Base-by-base conservation (phyloP, 2,113 vertebrate genomes). In the Marmota flaviventris region DNA sequence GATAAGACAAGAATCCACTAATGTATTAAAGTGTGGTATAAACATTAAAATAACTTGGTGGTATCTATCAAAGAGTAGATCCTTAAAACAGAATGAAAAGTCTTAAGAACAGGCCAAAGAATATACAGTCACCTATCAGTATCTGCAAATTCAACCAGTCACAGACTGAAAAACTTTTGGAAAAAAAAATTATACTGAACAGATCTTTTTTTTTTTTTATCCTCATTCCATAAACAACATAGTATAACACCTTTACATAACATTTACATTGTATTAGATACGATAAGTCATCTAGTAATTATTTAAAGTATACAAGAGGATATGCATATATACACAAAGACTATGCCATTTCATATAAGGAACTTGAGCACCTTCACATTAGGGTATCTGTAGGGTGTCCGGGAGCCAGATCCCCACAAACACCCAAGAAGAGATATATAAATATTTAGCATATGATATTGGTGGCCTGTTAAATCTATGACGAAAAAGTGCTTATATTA, bases 31-130 rank as follows among this genome's bases (percentile, higher is more conserved):
- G 72, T 72, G 29, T 85, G 51, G 8, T 42, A 17, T 56, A 48
- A 89, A 65, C 5, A 65, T 34, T 95, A 70, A 91, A 89, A 70
- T 93, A 75, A 75, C 17, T 29, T 81, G 56, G 29, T 81, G 56
- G 29, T 76, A 37, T 9, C 93, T 89, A 61, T 25, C 70, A 78
- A 56, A 87, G 48, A 69, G 53, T 48, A 73, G 7, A 67, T 84
- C 27, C 37, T 0, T 93, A 76, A 17, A 86, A 87, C 11, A 96
- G 37, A 94, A 83, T 83, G 14, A 34, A 77, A 92, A 56, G 27
- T 77, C 29, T 58, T 37, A 76, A 91, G 17, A 78, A 72, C 8
- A 83, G n/a, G 65, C 22, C 6, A 56, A 92, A 76, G 39, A 75
- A 34, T 61, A 32, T n/a, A 70, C 17, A 70, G n/a, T 39, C 45